Evolutionary conservation across 2,113 vertebrate species (phyloP), one percentile per base, ranked within the genome.

Genomic region (Nettapus auritus): DNA sequence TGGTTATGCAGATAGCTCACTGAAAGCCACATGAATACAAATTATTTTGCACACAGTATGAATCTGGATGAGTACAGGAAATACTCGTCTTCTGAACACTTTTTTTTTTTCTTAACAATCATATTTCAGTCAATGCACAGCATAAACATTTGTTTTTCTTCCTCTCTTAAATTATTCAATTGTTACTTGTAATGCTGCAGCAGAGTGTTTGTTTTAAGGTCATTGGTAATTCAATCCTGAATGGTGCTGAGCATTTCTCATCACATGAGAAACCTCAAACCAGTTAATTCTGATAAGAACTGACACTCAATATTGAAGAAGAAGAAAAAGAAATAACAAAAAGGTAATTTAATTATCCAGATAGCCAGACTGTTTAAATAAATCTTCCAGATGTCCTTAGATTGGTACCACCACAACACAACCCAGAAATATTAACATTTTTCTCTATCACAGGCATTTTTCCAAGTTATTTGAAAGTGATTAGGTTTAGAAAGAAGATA

Each of bases 11-110:
- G 94, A 97, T 82, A 93, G 81, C 79, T 93, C 16, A 57, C 73
- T 69, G 88, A 73, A 93, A 94, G 74, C 92, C 53, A 16, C 86
- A 85, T 33, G 95, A 96, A 95, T 95, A 46, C 94, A 90, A 93
- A 96, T 96, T 42, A 87, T 94, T 64, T 31, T 22, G 40, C 62
- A 85, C 90, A 69, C 59, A 55, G 70, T 81, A 17, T 69, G 82
- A 94, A 94, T 92, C 86, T 92, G 90, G 90, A 88, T 82, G 77
- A 86, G 40, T 4, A 21, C 33, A 56, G 64, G 14, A 90, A 60
- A 48, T 59, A 31, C 33, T 4, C 40, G 13, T 64, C 76, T 79
- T 63, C 89, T 48, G 69, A 75, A 62, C 23, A 7, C 26, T 53
- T 16, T 1, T 73, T 76, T 86, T 69, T 46, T 63, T 17, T 1